Base-by-base conservation (phyloP, 2,888 invertebrate species). In the Euzetes globulus region DNA sequence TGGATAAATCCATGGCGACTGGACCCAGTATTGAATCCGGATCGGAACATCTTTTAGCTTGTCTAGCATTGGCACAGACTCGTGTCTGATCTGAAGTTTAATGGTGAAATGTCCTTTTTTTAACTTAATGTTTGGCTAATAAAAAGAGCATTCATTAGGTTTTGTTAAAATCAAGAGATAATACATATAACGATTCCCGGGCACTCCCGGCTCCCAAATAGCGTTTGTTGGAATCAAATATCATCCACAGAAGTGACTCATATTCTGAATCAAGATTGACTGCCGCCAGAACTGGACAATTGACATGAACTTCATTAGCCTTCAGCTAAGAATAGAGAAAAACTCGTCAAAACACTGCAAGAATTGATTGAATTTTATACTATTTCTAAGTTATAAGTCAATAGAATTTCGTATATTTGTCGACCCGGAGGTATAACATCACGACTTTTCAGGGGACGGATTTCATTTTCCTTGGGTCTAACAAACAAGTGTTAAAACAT, bases 241-340 rank as follows among this genome's bases (percentile, higher is more conserved):
- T 81, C 91, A 96, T 92, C 95, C 97, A 97, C 83, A 98, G 86
- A 84, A 98, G 95, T 9, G 94, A 91, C 84, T 98, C 97, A 82
- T 90, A 94, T 84, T 96, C 95, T 0, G 91, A 91, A 84, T 99
- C 98, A 82, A 99, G 99, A 55, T 99, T 85, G 81, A 92, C 87
- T 81, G 92, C 90, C 82, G 91, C 91, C 50, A 99, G 86, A 75
- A 92, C 81, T 0, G 93, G 88, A 76, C 90, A 88, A 81, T 90
- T 89, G 0, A 92, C 88, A 0, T 90, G 86, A 60, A 93, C 88
- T 83, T 96, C 96, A 3, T 90, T 89, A 0, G 88, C 85, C 82
- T 95, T 95, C 15, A 87, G 84, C 74, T 74, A 25, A 78, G 52
- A 37, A 6, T n/a, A 29, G 65, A 25, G 19, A 0, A 29, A 50